Conservation (phyloP, 2,797 vertebrate species). For the Artibeus lituratus region DNA sequence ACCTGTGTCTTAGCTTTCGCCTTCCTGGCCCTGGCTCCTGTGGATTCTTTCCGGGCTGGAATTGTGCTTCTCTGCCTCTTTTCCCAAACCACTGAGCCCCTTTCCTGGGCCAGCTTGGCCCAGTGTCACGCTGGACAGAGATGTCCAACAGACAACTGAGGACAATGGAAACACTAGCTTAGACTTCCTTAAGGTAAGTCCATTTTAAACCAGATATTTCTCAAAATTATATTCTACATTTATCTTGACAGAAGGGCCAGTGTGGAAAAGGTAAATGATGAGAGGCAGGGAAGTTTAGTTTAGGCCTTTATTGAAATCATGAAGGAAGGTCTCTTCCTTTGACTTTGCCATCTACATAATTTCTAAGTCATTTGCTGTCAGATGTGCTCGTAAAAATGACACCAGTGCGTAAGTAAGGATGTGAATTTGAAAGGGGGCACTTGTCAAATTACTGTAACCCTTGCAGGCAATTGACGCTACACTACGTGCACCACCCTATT, state of each 20-base stretch:
- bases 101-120: background rate
- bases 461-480: background rate
- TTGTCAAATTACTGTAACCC: background rate
- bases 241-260: background rate
- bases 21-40: background rate
- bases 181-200: conserved; percentile 76
- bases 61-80: background rate
- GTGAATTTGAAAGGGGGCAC: background rate
- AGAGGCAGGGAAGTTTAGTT: background rate
- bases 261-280: background rate
- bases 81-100: background rate
- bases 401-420: background rate
- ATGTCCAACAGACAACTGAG: background rate
- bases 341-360: no score
- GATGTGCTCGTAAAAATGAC: background rate
- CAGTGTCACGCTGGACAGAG: background rate
- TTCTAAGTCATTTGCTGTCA: background rate
- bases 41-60: background rate
- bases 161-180: conserved; percentile 36
- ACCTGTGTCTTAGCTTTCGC: conserved; percentile 75
- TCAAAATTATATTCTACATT: fast-evolving
- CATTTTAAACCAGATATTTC: background rate
- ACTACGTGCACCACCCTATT: background rate
- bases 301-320: background rate
- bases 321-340: no score